Evolutionary conservation across 2,797 vertebrate genomes (phyloP).

Genomic region (Sarcoramphus papa): DNA sequence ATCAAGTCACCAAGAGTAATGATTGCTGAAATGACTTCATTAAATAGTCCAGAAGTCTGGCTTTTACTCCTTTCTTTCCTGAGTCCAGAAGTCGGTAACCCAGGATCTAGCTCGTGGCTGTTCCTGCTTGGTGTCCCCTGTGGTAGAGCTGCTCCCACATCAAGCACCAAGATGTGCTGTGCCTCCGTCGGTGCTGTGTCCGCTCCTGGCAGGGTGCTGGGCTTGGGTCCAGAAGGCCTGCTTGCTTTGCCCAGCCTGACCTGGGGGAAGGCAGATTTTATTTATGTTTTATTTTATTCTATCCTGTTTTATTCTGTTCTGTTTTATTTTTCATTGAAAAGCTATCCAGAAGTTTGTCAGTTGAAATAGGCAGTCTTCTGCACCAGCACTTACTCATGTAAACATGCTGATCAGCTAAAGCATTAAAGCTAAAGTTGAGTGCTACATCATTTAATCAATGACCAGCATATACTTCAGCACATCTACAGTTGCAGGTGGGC

Average conservation of each 20-base stretch:
- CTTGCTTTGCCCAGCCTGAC: background rate
- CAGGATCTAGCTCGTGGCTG: background rate
- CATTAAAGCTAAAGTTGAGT: background rate
- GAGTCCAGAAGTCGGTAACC: background rate
- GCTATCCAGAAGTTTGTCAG: background rate
- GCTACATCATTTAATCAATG: background rate
- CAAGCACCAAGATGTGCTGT: background rate
- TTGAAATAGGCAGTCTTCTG: background rate
- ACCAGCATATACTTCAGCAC: background rate
- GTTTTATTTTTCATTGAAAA: background rate
- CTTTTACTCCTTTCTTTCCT: background rate
- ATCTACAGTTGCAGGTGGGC: background rate
- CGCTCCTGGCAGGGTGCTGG: background rate
- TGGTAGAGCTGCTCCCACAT: background rate
- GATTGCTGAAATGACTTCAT: background rate
- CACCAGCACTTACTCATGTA: background rate
- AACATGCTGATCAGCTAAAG: background rate
- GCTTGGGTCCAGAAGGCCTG: background rate
- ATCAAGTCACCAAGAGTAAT: background rate
- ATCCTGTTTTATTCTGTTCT: background rate
- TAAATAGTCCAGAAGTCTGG: background rate
- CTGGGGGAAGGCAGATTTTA: background rate
- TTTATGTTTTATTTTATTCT: background rate
- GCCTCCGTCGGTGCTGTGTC: background rate
- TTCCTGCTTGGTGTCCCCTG: background rate